Base-by-base conservation (phyloP, 2,113 vertebrate genomes). In the Trematocara zebra region DNA sequence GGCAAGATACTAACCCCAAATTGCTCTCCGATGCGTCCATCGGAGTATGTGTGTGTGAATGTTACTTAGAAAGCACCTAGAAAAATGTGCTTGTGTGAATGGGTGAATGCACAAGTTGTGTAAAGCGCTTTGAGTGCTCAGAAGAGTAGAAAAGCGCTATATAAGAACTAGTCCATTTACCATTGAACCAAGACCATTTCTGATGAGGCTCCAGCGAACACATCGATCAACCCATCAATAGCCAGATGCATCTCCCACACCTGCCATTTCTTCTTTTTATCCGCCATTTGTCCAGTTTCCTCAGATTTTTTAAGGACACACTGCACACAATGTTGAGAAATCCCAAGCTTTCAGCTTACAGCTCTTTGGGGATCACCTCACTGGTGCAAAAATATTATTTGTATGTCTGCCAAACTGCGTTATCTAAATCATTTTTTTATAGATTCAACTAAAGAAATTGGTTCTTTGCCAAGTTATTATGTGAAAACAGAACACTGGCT, bases 111-210 rank as follows among this genome's bases (percentile, higher is more conserved):
- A 26, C 26, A 26, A 26, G 26, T 26, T 26, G 26, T 26, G 26
- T 26, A 26, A 26, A 26, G 26, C 3, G 3, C 26, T 26, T 26
- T 26, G 3, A 26, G 26, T 26, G 26, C 26, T 26, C 26, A 26
- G 26, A 26, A 26, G 26, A 26, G 26, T 26, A 26, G 26, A 26
- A 26, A 26, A 26, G 26, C 3, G 26, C 26, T 26, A 26, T 26
- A 26, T 1, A 26, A 26, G 3, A 26, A 26, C 26, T 3, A 26
- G 26, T 26, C 26, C 26, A 26, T 26, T 26, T 26, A 26, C 0
- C 35, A 37, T 8, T 23, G 33, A 37, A 67, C 61, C 35, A 35
- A 72, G 64, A 44, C 20, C 1, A 69, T 42, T 42, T 69, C n/a
- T 69, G 64, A 44, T 26, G 37, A 44, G 37, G 8, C 37, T 26